Evolutionary conservation across 2,113 vertebrate species (phyloP), one percentile per base, ranked within the genome.

Genomic region (Noturus placidus): DNA sequence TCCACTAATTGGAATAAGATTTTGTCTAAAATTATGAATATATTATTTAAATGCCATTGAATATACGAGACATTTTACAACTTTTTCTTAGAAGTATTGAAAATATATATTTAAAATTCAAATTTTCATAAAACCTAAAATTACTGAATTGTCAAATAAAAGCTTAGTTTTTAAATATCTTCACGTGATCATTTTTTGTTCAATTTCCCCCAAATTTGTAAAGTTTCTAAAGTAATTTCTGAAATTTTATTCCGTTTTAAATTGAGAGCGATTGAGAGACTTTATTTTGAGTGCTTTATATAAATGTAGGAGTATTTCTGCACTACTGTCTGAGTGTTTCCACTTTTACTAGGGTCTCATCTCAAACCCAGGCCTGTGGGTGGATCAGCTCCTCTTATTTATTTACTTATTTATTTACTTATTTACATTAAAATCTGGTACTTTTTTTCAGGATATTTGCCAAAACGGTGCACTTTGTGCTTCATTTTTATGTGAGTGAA

Each of bases 361-460:
- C 42, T 42, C 42, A 3, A 27, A 27, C 74, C 27, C 42, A 19
- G 14, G 52, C 15, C 78, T 57, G 78, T 80, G 78, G 52, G 77
- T 10, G 77, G 52, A 20, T 13, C 30, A 20, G 27, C 14, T 7
- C 2, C 77, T 22, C 52, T 35, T 19, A 57, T 35, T 35, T 19
- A 57, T 35, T 57, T 80, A 80, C 52, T 80, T 38, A 38, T 38
- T 38, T 38, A 38, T 38, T 38, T 38, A 38, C 38, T 38, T 38
- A 38, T 38, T 38, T 38, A 38, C 38, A 38, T 2, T 38, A 2
- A 52, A 79, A 79, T n/a, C 50, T 30, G 82, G 20, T 10, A 17
- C 25, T 56, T 85, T 79, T 54, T 88, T 72, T 81, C 77, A 81
- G 80, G 77, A 82, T 42, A 61, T 50, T 82, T 82, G 67, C 56